Conservation (phyloP, 2,888 invertebrate genomes). For the Megaustenia siamemsis region DNA sequence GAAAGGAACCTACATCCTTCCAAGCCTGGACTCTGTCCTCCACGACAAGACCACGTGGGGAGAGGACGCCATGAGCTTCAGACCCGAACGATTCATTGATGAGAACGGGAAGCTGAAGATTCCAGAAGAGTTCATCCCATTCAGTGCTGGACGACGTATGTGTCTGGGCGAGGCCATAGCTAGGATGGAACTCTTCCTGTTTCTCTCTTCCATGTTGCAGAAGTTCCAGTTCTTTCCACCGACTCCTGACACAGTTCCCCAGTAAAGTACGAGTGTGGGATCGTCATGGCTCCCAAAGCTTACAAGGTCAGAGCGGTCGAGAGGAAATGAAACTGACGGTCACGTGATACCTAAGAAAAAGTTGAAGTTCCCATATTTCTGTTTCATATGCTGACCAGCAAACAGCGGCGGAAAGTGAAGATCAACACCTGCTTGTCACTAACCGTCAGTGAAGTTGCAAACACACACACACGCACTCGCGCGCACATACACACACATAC, state of each 20-base stretch:
- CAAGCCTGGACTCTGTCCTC: conserved; percentile 61
- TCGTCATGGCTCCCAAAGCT: background rate
- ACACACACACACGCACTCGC: conserved; percentile 35
- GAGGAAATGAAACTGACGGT: background rate
- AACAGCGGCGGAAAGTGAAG: too few species aligned
- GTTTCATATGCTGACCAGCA: too few species aligned
- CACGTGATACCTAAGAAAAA: background rate
- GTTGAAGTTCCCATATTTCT: too few species aligned
- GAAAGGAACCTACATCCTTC: conserved; percentile 59
- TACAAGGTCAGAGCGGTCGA: background rate
- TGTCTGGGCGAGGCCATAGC: conserved; percentile 44
- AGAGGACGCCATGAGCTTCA: conserved; percentile 3
- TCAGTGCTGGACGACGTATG: conserved; percentile 19
- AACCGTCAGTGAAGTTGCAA: background rate
- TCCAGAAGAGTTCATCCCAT: conserved; percentile 27
- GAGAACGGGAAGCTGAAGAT: conserved; percentile 45
- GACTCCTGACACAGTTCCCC: background rate
- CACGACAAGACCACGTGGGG: conserved; percentile 57
- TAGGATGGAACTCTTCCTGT: conserved; percentile 40
- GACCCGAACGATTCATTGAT: conserved; percentile 62
- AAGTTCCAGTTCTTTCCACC: conserved; percentile 28
- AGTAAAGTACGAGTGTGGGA: conserved; percentile 8
- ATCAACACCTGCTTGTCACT: too few species aligned
- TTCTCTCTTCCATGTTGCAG: conserved; percentile 36
- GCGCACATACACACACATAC: too few species aligned